Evolutionary conservation across 2,113 vertebrate species (phyloP), one percentile per base, ranked within the genome.

Genomic region (Austrofundulus limnaeus): DNA sequence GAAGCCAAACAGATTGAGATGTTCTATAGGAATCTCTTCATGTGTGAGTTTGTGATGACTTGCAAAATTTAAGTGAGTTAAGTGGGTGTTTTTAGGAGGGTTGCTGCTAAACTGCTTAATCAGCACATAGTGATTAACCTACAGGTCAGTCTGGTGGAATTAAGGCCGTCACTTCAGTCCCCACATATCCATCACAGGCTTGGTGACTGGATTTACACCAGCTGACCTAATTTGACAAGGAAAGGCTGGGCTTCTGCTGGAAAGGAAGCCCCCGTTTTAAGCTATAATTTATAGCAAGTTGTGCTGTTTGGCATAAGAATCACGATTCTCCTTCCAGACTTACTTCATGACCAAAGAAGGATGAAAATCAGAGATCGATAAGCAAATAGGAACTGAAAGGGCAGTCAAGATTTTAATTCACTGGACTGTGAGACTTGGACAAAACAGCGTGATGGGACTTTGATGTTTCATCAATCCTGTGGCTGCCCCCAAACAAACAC

Each of bases 291-390:
- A 89, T 75, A 38, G 66, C 65, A 28, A 7, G 19, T 60, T 63
- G 63, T 70, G 61, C 67, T 78, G 54, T 86, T 83, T 75, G 77
- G 57, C 21, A 28, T 15, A 64, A 78, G 80, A 93, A 89, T 89
- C 77, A 90, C 75, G 54, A 39, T 39, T 20, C n/a, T 43, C 51
- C 56, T 72, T 67, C 28, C 72, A 37, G 75, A 74, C 58, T 86
- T 80, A 74, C 77, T 70, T 90, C 81, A 86, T 57, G 75, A 68
- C 61, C 66, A 60, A 75, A 59, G 74, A 84, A 53, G 88, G 88
- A 92, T 91, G 85, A 88, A 89, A 87, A 88, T 83, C 80, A 81
- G 14, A 9, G 75, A 91, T 92, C 90, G 69, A 90, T 92, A 90
- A 87, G 80, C 74, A 87, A 83, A 89, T 85, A 53, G 76, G 63